phyloP scores from a whole-genome alignment of 2,888 invertebrate species.

The Agonopterix heracliana region DNA sequence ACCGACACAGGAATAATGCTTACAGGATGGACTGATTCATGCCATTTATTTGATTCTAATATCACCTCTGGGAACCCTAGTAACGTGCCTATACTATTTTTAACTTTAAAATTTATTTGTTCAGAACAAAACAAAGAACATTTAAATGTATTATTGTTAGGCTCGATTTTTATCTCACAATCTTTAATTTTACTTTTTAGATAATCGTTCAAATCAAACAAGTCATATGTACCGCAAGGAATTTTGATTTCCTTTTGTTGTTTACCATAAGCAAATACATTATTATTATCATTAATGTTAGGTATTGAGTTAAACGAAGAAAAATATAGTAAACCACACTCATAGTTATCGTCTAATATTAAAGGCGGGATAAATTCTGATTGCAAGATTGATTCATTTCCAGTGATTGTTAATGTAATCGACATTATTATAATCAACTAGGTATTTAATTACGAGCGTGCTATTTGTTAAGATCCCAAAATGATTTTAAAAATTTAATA shows the following conservation, averaged over 20 bases:
- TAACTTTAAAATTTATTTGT: conserved; percentile 1
- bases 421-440: conserved; percentile 1
- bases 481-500: conserved; percentile 5
- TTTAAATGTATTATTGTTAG: conserved; percentile 3
- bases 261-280: conserved; percentile 5
- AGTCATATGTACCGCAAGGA: conserved; percentile 9
- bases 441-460: neutral
- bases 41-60: conserved; percentile 6
- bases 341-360: conserved; percentile 6
- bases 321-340: conserved; percentile 11
- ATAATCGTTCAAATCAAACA: conserved; percentile 2
- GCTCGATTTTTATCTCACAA: neutral
- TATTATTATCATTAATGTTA: conserved; percentile 5
- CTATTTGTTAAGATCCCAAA: neutral
- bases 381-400: neutral
- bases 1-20: conserved; percentile 8
- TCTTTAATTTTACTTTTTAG: neutral
- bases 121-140: conserved; percentile 4
- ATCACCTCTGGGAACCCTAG: conserved; percentile 4
- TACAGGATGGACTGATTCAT: conserved; percentile 7
- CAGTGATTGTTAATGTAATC: conserved; percentile 1
- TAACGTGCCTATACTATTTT: conserved; percentile 3
- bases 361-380: conserved; percentile 1
- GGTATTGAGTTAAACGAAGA: conserved; percentile 7
- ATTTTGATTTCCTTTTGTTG: conserved; percentile 3